Evolutionary conservation across 2,797 vertebrate genomes (phyloP), one percentile per base, ranked within the genome.

Genomic region (Melanotaenia maccullochi): DNA sequence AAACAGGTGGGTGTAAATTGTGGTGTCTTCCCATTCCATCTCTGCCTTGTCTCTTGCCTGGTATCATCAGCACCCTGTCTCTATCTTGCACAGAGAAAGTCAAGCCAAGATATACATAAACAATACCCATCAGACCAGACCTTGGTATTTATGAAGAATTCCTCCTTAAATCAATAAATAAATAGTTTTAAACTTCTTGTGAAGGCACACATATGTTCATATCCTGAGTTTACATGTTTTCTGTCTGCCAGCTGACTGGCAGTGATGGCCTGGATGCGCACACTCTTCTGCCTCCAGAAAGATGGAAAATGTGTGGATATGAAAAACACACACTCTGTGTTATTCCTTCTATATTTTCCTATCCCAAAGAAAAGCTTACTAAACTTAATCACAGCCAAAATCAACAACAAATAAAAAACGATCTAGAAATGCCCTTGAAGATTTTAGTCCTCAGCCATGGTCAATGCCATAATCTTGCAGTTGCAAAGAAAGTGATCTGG

Each of bases 81-180:
- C 64, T 60, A 42, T 78, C 62, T 75, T 52, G 72, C 68, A 60
- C 49, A 14, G 36, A 40, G 47, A 60, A 38, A 60, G 51, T 67
- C 57, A 55, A 65, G 78, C 85, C 89, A 88, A 87, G 28, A 84
- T 18, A 85, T 68, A 87, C 74, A 83, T 61, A 68, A 84, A 78
- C 79, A 78, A 83, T 85, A 73, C 59, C 62, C 68, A 76, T 83
- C 75, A 69, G 79, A 78, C 66, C 56, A 80, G 69, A 78, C 52
- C 57, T 16, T 66, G 35, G 63, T 66, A 72, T 76, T 73, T 78
- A 85, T 82, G 55, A 75, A 67, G 58, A 81, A 83, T 78, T 79
- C 62, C 70, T 77, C 69, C 61, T 76, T 76, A 84, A 89, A 88
- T 90, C 85, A n/a, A n/a, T n/a, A 35, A 73, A 68, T 73, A 90